phyloP scores from a whole-genome alignment of 2,797 vertebrate genomes.

The Melopsittacus undulatus region DNA sequence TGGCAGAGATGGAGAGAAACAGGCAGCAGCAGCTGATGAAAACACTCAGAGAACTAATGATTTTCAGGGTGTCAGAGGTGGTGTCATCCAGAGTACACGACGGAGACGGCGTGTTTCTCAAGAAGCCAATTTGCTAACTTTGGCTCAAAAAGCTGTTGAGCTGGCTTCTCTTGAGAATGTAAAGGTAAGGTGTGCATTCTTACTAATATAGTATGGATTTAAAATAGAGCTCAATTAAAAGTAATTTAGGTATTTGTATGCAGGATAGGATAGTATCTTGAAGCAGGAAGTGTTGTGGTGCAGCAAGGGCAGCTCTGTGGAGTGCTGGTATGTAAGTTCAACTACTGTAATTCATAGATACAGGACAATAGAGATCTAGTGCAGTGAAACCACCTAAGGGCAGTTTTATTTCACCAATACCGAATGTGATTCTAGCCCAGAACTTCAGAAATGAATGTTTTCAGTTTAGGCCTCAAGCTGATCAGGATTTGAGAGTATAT shows the following conservation, averaged over 20 bases:
- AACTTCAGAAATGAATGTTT: background rate
- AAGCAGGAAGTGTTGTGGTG: background rate
- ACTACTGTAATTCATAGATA: background rate
- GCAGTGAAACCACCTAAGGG: background rate
- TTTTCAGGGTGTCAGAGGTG: slow-evolving; percentile 75
- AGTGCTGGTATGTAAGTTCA: background rate
- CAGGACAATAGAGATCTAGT: background rate
- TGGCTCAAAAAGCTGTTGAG: slow-evolving; percentile 95
- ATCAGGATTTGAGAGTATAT: background rate
- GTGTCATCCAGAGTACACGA: slow-evolving; percentile 93
- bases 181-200: slow-evolving; percentile 64
- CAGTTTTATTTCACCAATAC: background rate
- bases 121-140: slow-evolving; percentile 94
- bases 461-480: background rate
- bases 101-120: slow-evolving; percentile 90
- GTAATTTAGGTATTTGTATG: background rate
- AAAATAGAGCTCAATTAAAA: background rate
- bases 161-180: slow-evolving; percentile 87
- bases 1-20: slow-evolving; percentile 71
- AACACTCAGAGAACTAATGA: slow-evolving; percentile 57
- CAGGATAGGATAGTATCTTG: background rate
- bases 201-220: background rate
- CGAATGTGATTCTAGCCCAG: background rate
- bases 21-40: slow-evolving; percentile 49
- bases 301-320: background rate